Base-by-base conservation (phyloP, 1,140 invertebrate species). In the Bradynema listronoti region DNA sequence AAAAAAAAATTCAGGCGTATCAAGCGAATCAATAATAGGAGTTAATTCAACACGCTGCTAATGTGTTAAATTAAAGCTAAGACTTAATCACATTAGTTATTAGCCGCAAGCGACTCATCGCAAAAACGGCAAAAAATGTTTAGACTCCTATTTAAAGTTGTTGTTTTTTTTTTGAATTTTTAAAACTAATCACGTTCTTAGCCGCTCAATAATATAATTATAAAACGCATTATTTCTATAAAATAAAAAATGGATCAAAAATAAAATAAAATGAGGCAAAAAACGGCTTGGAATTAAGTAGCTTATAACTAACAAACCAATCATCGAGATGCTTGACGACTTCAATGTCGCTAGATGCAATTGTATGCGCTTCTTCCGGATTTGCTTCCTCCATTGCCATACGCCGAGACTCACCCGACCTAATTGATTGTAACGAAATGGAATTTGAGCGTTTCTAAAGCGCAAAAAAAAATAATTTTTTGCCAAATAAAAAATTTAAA, bases 111-210 rank as follows among this genome's bases (percentile, higher is more conserved):
- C n/a, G n/a, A n/a, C n/a, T n/a, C n/a, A n/a, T n/a, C n/a, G n/a
- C n/a, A n/a, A n/a, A n/a, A n/a, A n/a, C n/a, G n/a, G n/a, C n/a
- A n/a, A n/a, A n/a, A n/a, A n/a, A n/a, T n/a, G n/a, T n/a, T n/a
- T n/a, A n/a, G n/a, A n/a, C n/a, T n/a, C n/a, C n/a, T n/a, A n/a
- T n/a, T 32, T 19, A 25, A 16, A 19, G 42, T 61, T 36, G 34
- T 72, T 57, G 30, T 68, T 57, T 19, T 71, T 67, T 41, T 71
- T 69, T 68, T 36, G 73, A 36, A 4, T 69, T 73, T 71, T 71
- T 69, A 33, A 25, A 54, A 69, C 27, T 62, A 19, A 42, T 4
- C 52, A 58, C 19, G 19, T 25, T 60, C 4, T 2, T 57, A 9
- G 53, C 9, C 9, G 9, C 9, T 53, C n/a, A n/a, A 53, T 46